A percentile compares a stretch with the other conserved stretches of the same genome.
phyloP scores from a whole-genome alignment of 2,888 invertebrate genomes.

The Pomacea canaliculata region DNA sequence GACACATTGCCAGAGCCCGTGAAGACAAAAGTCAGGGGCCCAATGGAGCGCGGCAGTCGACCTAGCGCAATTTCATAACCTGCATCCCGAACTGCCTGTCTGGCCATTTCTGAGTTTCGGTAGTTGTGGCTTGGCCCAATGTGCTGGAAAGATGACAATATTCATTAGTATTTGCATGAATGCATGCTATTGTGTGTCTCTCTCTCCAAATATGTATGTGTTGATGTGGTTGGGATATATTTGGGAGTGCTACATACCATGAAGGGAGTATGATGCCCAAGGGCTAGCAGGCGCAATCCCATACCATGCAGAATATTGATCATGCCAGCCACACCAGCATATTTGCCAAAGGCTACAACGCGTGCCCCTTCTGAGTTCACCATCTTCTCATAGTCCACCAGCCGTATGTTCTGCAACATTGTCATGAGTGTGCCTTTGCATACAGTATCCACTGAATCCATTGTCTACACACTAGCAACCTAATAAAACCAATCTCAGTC shows the following conservation, averaged over 20 bases:
- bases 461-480: too few species aligned
- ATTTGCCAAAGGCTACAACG: slow-evolving; percentile 98
- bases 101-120: slow-evolving; percentile 95
- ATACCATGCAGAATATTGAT: slow-evolving; percentile 98
- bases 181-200: too few species aligned
- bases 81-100: slow-evolving; percentile 97
- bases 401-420: slow-evolving; percentile 82
- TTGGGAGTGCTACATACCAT: slow-evolving; percentile 77
- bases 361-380: slow-evolving; percentile 89
- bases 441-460: too few species aligned
- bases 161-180: too few species aligned
- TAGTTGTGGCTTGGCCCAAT: slow-evolving; percentile 99
- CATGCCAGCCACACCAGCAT: slow-evolving; percentile 98
- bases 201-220: too few species aligned
- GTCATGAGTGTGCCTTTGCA: neutral
- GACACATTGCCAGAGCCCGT: slow-evolving; percentile 98
- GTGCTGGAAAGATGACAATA: slow-evolving; percentile 75
- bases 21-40: slow-evolving; percentile 96
- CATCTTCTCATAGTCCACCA: slow-evolving; percentile 97
- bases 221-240: too few species aligned
- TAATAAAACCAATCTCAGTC: too few species aligned
- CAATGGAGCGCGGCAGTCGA: slow-evolving; percentile 97
- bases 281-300: slow-evolving; percentile 89
- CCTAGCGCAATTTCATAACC: slow-evolving; percentile 97
- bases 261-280: slow-evolving; percentile 99